These are phyloP conservation scores for Kryptolebias marmoratus DNA, from an alignment of 2,113 vertebrate species.

Conservation along the genomic window DNA sequence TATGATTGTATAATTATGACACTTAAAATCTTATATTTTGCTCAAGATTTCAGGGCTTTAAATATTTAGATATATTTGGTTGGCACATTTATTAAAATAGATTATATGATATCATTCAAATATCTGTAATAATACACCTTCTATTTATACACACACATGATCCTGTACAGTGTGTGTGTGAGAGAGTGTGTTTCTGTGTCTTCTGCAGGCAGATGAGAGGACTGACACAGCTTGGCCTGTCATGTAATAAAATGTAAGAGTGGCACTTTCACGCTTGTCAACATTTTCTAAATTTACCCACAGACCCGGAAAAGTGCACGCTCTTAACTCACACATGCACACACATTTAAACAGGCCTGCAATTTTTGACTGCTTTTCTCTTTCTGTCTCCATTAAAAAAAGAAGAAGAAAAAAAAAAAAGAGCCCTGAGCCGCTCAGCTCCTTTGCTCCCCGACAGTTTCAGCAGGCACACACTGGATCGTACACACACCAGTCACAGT, in stretches of 20 bases:
- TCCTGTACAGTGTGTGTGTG: constrained; percentile 6
- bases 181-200: constrained; percentile 23
- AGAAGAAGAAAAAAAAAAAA: constrained; percentile 10
- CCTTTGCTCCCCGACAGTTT: constrained; percentile 43
- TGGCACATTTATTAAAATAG: background rate
- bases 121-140: background rate
- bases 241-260: constrained; percentile 79
- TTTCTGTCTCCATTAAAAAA: constrained; percentile 54
- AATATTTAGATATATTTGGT: too few relatives aligned
- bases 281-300: constrained; percentile 78
- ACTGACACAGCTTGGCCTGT: constrained; percentile 70
- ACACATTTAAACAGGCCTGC: constrained; percentile 29
- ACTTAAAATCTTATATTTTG: too few relatives aligned
- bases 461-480: background rate
- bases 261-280: constrained; percentile 81
- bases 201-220: constrained; percentile 57
- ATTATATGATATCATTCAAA: background rate
- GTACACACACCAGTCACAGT: constrained; percentile 52
- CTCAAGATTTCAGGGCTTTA: too few relatives aligned
- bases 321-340: background rate
- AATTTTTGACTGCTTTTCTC: constrained; percentile 50
- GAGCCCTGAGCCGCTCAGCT: constrained; percentile 21
- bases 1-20: too few relatives aligned
- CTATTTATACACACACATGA: background rate
- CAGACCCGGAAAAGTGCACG: constrained; percentile 38